Evolutionary conservation across 2,888 invertebrate genomes (phyloP).

Genomic region (Sinohyriopsis cumingii): DNA sequence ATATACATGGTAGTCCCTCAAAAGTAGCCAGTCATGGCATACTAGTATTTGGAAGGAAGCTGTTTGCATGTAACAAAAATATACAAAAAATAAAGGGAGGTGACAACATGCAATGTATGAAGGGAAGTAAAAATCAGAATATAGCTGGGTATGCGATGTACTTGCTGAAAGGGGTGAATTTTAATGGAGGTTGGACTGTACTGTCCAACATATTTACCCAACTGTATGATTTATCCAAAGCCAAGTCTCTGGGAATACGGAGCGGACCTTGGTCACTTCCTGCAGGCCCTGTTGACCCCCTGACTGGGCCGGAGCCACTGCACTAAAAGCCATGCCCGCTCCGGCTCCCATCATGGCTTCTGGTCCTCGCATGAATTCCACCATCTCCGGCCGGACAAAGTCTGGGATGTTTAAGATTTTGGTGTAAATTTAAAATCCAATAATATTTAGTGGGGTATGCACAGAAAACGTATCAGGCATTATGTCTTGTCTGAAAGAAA

Average conservation of each 20-base stretch:
- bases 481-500: too few relatives aligned
- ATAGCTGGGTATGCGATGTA: too few relatives aligned
- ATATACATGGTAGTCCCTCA: too few relatives aligned
- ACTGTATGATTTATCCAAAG: conserved; percentile 18
- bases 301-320: neutral
- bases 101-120: neutral
- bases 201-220: conserved; percentile 27
- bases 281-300: neutral
- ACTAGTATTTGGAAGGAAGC: neutral
- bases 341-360: neutral
- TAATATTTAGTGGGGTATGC: too few relatives aligned
- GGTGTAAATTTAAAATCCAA: too few relatives aligned
- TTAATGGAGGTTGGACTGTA: too few relatives aligned
- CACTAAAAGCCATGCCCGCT: neutral
- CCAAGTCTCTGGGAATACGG: conserved; percentile 33
- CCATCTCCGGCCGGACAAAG: too few relatives aligned
- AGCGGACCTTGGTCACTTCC: conserved; percentile 21
- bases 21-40: too few relatives aligned
- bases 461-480: too few relatives aligned
- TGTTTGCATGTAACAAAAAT: neutral
- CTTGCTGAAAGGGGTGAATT: too few relatives aligned
- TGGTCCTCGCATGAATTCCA: too few relatives aligned
- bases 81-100: neutral
- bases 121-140: neutral
- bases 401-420: too few relatives aligned